Evolutionary conservation across 2,113 vertebrate species (phyloP).

Genomic region (Cynocephalus volans): DNA sequence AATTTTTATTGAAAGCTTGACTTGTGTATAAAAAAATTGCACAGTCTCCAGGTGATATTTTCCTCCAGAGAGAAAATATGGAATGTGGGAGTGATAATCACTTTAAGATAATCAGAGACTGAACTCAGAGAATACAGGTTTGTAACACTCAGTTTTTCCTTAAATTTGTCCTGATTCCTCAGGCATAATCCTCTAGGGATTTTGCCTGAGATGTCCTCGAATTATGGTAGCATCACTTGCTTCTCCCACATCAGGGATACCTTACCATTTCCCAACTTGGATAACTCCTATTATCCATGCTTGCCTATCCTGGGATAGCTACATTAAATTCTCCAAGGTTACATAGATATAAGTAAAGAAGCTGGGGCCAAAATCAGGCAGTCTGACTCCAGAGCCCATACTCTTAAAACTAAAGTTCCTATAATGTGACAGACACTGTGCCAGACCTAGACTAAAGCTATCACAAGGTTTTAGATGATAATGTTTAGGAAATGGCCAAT

Average conservation of each 20-base stretch:
- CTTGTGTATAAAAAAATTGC: neutral
- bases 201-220: neutral
- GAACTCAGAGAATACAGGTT: neutral
- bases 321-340: neutral
- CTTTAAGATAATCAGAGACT: neutral
- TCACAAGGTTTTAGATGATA: neutral
- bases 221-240: neutral
- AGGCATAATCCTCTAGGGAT: neutral
- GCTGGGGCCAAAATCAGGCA: neutral
- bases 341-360: neutral
- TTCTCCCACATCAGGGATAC: neutral
- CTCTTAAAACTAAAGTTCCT: neutral
- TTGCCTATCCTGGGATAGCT: neutral
- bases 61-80: neutral
- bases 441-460: neutral
- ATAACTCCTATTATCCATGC: neutral
- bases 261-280: neutral
- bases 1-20: neutral
- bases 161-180: neutral
- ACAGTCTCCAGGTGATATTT: neutral
- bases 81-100: neutral
- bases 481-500: neutral
- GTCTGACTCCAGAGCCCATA: neutral
- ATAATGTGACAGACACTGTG: neutral
- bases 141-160: neutral